These are phyloP conservation scores for Leistus spinibarbis DNA, from an alignment of 2,888 invertebrate genomes.

Conservation along the genomic window DNA sequence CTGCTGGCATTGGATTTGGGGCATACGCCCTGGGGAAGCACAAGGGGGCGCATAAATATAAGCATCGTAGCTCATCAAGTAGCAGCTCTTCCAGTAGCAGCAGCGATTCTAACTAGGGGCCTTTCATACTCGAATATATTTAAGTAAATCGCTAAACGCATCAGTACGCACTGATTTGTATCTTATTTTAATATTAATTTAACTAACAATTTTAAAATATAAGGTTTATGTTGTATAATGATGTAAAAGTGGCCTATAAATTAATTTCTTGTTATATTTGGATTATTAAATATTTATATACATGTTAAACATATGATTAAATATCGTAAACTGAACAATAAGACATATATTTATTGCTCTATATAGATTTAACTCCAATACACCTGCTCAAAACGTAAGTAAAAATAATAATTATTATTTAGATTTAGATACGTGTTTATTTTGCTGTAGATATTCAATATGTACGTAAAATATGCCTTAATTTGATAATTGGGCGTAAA, in stretches of 20 bases:
- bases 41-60: neutral
- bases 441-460: no score
- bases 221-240: neutral
- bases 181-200: no score
- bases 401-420: no score
- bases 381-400: no score
- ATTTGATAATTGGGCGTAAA: no score
- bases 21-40: conserved; percentile 62
- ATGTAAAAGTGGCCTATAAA: neutral
- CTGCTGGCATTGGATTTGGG: conserved; percentile 59
- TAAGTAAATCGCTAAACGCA: neutral
- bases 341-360: no score
- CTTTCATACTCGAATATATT: neutral
- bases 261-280: neutral
- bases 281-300: neutral
- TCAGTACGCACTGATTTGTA: no score
- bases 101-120: conserved; percentile 34
- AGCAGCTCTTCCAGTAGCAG: conserved; percentile 41
- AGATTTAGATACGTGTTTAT: no score
- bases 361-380: no score
- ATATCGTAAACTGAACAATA: no score
- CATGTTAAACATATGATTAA: neutral
- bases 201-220: neutral
- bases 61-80: conserved; percentile 35
- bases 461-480: no score